These are phyloP conservation scores for Tachysurus vachellii DNA, from an alignment of 2,113 vertebrate species.

Conservation along the genomic window DNA sequence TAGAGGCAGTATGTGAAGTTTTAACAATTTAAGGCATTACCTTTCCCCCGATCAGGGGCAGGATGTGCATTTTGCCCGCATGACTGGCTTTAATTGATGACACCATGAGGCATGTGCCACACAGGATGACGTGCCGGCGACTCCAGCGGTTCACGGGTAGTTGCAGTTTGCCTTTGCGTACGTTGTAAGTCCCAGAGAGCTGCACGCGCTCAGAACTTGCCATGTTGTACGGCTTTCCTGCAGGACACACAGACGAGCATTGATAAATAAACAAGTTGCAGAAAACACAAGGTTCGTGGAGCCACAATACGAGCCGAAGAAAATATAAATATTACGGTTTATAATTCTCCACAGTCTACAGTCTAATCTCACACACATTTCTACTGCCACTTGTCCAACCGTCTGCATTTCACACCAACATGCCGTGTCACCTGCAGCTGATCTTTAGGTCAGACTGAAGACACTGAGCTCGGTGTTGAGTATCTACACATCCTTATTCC, in stretches of 20 bases:
- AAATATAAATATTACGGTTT: background rate
- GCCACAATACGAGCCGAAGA: background rate
- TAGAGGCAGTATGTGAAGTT: background rate
- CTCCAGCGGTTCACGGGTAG: constrained; percentile 96
- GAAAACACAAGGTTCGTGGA: background rate
- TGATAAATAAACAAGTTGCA: background rate
- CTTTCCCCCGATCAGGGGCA: constrained; percentile 97
- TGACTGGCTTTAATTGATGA: constrained; percentile 95
- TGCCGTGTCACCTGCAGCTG: background rate
- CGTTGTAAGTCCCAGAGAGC: constrained; percentile 93
- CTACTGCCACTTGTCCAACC: background rate
- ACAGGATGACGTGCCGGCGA: constrained; percentile 93
- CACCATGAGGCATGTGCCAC: constrained; percentile 96
- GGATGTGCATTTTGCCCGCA: constrained; percentile 96
- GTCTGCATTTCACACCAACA: background rate
- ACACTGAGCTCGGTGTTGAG: background rate
- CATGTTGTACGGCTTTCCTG: constrained; percentile 90
- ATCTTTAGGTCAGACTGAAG: background rate
- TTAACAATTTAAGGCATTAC: constrained; percentile 66
- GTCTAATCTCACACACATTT: background rate
- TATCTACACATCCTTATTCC: background rate
- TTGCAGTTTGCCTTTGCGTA: constrained; percentile 98
- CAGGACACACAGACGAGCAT: constrained; percentile 49
- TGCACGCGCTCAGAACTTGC: constrained; percentile 91
- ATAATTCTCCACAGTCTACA: background rate